Base-by-base conservation (phyloP, 1,140 invertebrate species). In the Diorhabda carinulata region DNA sequence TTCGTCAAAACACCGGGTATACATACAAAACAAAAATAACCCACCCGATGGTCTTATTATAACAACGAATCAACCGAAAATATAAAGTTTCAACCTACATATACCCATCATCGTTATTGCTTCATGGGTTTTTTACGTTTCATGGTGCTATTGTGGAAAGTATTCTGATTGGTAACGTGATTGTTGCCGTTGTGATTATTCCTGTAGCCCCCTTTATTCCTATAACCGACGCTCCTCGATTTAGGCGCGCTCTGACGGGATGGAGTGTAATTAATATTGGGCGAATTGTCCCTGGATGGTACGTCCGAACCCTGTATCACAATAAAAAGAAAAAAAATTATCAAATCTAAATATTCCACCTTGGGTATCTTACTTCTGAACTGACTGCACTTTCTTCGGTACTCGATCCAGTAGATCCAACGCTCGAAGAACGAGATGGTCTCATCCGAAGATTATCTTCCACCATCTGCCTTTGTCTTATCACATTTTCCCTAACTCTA, bases 401-500 rank as follows among this genome's bases (percentile, higher is more conserved):
- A 42, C 78, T 79, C n/a, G 74, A 75, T 3, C 76, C 76, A 0
- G 79, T 78, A 42, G 79, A 78, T 43, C 76, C 75, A 44, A 78
- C 80, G 40, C 78, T 80, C n/a, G 79, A 69, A 1, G 79, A 80
- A 25, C 79, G 66, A 6, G 78, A 75, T 2, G 76, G 71, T 10
- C 78, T 76, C 70, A 40, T 57, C 64, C 58, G 59, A 61, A 67
- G 57, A 69, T 57, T 72, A 60, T 78, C 73, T 57, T 80, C 74
- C 41, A 81, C 72, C 89, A 90, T 91, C 72, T 86, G 86, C 70
- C 96, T 88, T 81, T 98, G 97, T 63, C 93, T 88, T 75, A 98
- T 91, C 58, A 98, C 96, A 82, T 97, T 93, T 83, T 98, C 94
- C 9, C 95, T 96, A 67, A 98, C 91, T 72, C 92, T 88, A 67